Conservation (phyloP, 1,140 invertebrate species). For the Zeugodacus cucurbitae region DNA sequence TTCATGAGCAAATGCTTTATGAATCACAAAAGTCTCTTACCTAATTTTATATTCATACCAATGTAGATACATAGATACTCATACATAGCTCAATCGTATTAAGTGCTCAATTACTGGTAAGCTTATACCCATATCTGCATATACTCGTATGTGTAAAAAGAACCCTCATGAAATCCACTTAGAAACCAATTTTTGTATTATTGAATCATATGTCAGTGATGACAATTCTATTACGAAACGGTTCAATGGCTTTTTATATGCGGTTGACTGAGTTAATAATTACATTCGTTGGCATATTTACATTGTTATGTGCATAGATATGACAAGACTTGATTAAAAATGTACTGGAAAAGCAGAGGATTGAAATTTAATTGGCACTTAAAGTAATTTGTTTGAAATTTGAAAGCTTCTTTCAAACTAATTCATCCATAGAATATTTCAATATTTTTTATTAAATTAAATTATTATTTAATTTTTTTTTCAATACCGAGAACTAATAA, state of each 20-base stretch:
- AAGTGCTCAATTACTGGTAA: background rate
- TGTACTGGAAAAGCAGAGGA: background rate
- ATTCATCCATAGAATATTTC: too few species aligned
- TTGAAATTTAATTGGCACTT: too few species aligned
- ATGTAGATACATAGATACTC: background rate
- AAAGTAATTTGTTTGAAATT: too few species aligned
- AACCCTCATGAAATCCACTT: background rate
- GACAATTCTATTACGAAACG: background rate
- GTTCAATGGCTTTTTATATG: background rate
- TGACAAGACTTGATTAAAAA: background rate
- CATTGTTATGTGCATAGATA: background rate
- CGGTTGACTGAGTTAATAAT: conserved; percentile 15
- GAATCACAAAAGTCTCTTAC: background rate
- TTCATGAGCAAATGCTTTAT: background rate
- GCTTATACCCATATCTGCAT: background rate
- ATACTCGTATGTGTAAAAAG: background rate
- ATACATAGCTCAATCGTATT: background rate
- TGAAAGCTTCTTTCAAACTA: too few species aligned
- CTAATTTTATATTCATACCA: background rate
- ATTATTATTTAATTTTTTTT: too few species aligned
- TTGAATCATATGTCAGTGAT: background rate
- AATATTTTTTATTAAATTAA: too few species aligned
- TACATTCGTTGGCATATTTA: background rate
- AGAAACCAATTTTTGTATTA: background rate
- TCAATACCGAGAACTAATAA: too few species aligned